Conservation (phyloP, 2,113 vertebrate genomes). For the Archilochus colubris region DNA sequence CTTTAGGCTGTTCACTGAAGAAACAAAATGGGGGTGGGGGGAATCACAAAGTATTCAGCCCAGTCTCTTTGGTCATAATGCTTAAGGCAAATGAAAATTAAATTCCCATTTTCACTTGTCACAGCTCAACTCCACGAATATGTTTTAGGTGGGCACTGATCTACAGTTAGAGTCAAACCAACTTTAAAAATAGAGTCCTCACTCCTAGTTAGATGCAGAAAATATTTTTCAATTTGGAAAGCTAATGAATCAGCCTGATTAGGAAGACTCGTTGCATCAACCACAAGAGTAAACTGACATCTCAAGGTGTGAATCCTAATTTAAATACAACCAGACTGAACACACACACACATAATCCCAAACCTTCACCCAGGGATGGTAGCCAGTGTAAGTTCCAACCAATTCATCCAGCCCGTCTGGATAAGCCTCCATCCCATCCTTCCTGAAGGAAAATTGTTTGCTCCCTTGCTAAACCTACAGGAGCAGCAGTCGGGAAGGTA, state of each 20-base stretch:
- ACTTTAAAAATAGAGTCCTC: background rate
- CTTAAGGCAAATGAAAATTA: background rate
- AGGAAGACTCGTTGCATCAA: background rate
- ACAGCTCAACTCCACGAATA: background rate
- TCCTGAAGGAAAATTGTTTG: background rate
- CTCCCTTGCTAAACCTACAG: background rate
- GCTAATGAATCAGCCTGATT: background rate
- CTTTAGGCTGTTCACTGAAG: background rate
- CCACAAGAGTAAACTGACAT: background rate
- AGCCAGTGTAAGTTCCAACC: background rate
- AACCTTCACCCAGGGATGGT: background rate
- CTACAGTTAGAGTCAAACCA: background rate
- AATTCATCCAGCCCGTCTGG: background rate
- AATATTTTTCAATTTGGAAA: background rate
- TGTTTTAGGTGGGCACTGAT: background rate
- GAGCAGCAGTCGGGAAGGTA: background rate
- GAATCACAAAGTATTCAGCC: background rate
- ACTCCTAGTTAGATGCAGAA: background rate
- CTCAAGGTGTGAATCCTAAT: background rate
- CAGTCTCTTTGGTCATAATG: background rate
- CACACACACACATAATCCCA: fast-evolving
- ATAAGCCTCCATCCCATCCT: background rate
- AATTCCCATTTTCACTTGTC: background rate
- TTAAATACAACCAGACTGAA: background rate
- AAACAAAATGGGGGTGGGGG: background rate